Base-by-base conservation (phyloP, 2,113 vertebrate species). In the Chloropsis cyanopogon region DNA sequence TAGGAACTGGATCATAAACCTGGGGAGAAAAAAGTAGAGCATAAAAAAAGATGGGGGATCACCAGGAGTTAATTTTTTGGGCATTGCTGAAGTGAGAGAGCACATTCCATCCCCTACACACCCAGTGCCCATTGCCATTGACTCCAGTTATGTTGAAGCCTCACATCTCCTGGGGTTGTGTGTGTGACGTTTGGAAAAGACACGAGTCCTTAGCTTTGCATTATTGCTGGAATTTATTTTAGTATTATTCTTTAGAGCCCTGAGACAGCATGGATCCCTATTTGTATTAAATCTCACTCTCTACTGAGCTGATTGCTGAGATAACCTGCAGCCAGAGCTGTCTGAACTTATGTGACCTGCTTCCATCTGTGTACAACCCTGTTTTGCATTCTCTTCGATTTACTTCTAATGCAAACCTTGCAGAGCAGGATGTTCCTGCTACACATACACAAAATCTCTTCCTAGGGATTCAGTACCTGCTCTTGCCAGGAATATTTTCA, bases 401-500 rank as follows among this genome's bases (percentile, higher is more conserved):
- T 75, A 41, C 44, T 78, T 86, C 86, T 83, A 75, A 63, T 39
- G 69, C 59, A 73, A 92, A 86, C 50, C 78, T 86, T 84, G 64
- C 75, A 50, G 85, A 96, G 93, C 75, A 78, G 60, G 82, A 93
- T 85, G 61, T 41, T 95, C 44, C 49, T 92, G 33, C 8, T 53
- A 37, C 68, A 79, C 47, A 60, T 33, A 59, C 65, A 81, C 19
- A 70, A 63, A 71, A 68, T 66, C 64, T 71, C 46, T 86, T 96
- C 72, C 76, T 52, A 68, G 72, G 94, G 77, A 90, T 69, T 97
- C 66, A 18, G 31, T 85, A 63, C 82, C 70, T 85, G 57, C 20
- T 77, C 76, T 91, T 90, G 90, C 92, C 59, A 88, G 82, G 41
- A 93, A 92, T 87, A 65, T 80, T 92, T 81, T 92, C 87, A 77